Evolutionary conservation across 2,113 vertebrate genomes (phyloP), one percentile per base, ranked within the genome.

Genomic region (Thunnus thynnus): DNA sequence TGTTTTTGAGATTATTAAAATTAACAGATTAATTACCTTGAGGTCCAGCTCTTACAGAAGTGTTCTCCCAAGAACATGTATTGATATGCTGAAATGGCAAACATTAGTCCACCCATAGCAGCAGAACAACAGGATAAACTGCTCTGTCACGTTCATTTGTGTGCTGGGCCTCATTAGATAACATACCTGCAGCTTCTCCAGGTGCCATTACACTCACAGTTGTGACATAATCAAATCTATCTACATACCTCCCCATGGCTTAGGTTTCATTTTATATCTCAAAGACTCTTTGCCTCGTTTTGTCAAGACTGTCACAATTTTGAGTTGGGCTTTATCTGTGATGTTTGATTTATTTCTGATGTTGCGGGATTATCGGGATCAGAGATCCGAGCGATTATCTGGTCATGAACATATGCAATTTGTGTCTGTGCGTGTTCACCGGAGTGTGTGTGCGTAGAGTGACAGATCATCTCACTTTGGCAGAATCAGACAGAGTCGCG

Each of bases 301-400:
- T 61, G 8, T 18, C 12, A 9, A 71, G 58, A 55, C 65, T 8
- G 32, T 60, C 55, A 65, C 2, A 67, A 3, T 60, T 55, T 72
- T 41, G 5, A 72, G 18, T 50, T 64, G 8, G 30, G 4, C 75
- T 55, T 77, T 71, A 73, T 71, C 54, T 63, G 44, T 64, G 55
- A 83, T 65, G 62, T 84, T 70, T 80, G 80, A 88, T 90, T 89
- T 83, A 83, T 87, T 89, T 88, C 83, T 67, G 78, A 86, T 92
- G 82, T 79, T 78, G 68, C 32, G 27, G 88, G 93, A 94, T 94
- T 92, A 92, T 27, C 18, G 52, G 73, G 83, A 92, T 92, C 76
- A 93, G 82, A 87, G 91, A 91, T 92, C 79, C 91, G 54, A 78
- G 32, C 12, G 85, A 94, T 95, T 90, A 94, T 90, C 94, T 85